A percentile compares a stretch with the other conserved stretches of the same genome.
These are phyloP conservation scores for Aplysina aerophoba DNA, from an alignment of 37 sponge, comb jelly and placozoan genomes.

Conservation along the genomic window DNA sequence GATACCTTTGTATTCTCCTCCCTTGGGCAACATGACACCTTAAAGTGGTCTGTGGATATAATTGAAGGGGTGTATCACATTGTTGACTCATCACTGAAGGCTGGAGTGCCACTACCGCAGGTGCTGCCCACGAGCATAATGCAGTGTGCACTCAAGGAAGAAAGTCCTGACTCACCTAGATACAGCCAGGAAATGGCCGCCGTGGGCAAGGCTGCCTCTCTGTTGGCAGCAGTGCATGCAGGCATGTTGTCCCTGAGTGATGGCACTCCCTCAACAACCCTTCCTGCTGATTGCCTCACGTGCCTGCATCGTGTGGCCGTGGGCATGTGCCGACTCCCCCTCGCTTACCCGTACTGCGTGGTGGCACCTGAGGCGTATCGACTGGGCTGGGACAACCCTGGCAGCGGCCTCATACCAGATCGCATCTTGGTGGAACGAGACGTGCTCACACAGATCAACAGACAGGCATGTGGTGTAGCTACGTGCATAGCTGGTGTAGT, in stretches of 20 bases:
- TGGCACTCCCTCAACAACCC: not conserved
- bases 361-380: slow-evolving; percentile 20
- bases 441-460: slow-evolving; percentile 23
- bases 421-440: slow-evolving; percentile 15
- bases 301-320: not conserved
- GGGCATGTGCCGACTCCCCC: slow-evolving; percentile 10
- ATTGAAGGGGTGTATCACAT: not conserved
- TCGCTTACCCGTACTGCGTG: not conserved
- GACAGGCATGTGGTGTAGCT: not conserved
- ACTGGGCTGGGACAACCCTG: slow-evolving; percentile 33
- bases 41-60: not conserved
- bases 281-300: not conserved
- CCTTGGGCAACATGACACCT: not conserved
- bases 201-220: too few species aligned
- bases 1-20: not conserved
- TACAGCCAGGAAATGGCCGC: too few species aligned
- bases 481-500: too few species aligned
- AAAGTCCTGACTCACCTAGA: not conserved
- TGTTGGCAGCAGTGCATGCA: not conserved
- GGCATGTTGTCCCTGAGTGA: not conserved
- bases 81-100: not conserved
- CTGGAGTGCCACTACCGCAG: slow-evolving; percentile 19
- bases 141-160: not conserved
- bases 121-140: not conserved
- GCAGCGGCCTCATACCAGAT: slow-evolving; percentile 2